Evolutionary conservation across 2,888 invertebrate genomes (phyloP).

Genomic region (Apocheima hispidaria): DNA sequence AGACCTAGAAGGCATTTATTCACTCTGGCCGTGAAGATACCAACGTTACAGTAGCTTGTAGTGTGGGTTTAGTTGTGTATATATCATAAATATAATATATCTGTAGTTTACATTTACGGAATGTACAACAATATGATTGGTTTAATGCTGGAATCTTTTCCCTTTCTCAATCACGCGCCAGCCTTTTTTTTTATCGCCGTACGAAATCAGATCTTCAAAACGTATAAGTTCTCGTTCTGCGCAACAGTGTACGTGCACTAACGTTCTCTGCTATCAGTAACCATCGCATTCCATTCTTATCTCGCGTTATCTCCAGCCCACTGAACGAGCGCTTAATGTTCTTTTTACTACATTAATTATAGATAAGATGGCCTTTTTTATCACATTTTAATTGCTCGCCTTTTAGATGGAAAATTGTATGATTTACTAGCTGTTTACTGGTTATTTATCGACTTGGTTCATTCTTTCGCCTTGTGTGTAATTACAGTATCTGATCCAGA

Average conservation of each 20-base stretch:
- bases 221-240: conserved; percentile 15
- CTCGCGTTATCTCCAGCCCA: conserved; percentile 48
- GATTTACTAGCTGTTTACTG: conserved; percentile 36
- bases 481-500: too few relatives aligned
- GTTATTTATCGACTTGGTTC: conserved; percentile 16
- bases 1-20: too few relatives aligned
- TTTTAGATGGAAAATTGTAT: conserved; percentile 41
- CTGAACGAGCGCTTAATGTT: conserved; percentile 71
- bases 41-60: too few relatives aligned
- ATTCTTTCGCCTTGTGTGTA: too few relatives aligned
- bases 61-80: too few relatives aligned
- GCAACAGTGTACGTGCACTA: not conserved
- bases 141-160: too few relatives aligned
- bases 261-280: conserved; percentile 30
- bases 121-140: too few relatives aligned
- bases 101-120: too few relatives aligned
- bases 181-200: not conserved
- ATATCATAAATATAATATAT: too few relatives aligned
- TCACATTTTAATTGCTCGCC: conserved; percentile 64
- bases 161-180: too few relatives aligned
- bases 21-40: too few relatives aligned
- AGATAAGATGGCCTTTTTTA: conserved; percentile 67
- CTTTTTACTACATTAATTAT: conserved; percentile 73
- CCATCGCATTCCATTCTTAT: conserved; percentile 38
- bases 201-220: not conserved